These are phyloP conservation scores for Aromia moschata DNA, from an alignment of 2,888 invertebrate species.

Conservation along the genomic window DNA sequence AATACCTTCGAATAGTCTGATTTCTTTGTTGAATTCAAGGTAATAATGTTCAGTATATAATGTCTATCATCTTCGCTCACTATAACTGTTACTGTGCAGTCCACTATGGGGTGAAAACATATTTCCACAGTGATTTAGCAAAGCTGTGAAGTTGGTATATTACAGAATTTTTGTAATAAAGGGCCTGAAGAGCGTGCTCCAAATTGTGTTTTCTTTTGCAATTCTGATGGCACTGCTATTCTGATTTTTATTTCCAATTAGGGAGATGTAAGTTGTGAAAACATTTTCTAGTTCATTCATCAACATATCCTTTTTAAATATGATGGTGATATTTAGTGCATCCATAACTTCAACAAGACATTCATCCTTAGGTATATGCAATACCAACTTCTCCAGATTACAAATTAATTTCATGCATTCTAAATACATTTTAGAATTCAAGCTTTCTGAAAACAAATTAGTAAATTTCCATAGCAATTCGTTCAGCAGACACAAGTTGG, in stretches of 20 bases:
- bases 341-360: slow-evolving; percentile 65
- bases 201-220: slow-evolving; percentile 59
- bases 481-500: slow-evolving; percentile 60
- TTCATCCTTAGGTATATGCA: slow-evolving; percentile 64
- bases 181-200: slow-evolving; percentile 61
- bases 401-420: slow-evolving; percentile 66
- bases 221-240: slow-evolving; percentile 60
- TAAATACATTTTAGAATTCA: slow-evolving; percentile 55
- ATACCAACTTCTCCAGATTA: slow-evolving; percentile 63
- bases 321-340: slow-evolving; percentile 64
- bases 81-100: slow-evolving; percentile 39
- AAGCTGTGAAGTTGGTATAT: slow-evolving; percentile 66
- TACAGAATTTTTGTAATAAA: slow-evolving; percentile 56
- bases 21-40: slow-evolving; percentile 60
- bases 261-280: slow-evolving; percentile 66
- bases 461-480: slow-evolving; percentile 58
- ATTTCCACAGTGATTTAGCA: slow-evolving; percentile 67
- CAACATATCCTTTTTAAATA: slow-evolving; percentile 63
- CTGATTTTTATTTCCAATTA: slow-evolving; percentile 54
- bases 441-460: too few species aligned
- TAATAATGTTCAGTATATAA: slow-evolving; percentile 38
- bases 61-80: slow-evolving; percentile 19
- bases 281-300: slow-evolving; percentile 63
- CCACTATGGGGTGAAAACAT: slow-evolving; percentile 70
- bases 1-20: slow-evolving; percentile 68